phyloP scores from a whole-genome alignment of 2,888 invertebrate genomes.

The Tiphia femorata region DNA sequence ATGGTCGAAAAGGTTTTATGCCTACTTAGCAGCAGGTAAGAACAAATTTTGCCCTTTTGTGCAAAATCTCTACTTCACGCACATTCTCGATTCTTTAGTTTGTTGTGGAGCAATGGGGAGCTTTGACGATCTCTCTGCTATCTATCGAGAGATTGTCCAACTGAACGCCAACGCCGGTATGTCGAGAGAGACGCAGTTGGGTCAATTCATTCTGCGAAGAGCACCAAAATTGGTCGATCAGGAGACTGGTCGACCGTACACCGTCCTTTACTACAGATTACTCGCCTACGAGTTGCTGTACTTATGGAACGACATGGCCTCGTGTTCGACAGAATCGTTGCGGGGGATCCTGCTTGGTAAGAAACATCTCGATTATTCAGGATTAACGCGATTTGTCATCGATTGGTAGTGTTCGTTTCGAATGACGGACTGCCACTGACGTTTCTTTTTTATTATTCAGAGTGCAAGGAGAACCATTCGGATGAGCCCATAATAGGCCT shows the following conservation, averaged over 20 bases:
- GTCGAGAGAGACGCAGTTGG: conserved; percentile 59
- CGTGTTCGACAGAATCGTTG: conserved; percentile 69
- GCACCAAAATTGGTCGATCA: conserved; percentile 54
- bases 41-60: too few relatives aligned
- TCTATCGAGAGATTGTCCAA: conserved; percentile 65
- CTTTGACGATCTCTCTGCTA: conserved; percentile 60
- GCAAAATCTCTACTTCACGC: too few relatives aligned
- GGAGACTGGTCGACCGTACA: conserved; percentile 44
- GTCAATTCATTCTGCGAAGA: conserved; percentile 61
- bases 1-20: conserved; percentile 78
- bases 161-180: conserved; percentile 59
- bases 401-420: not conserved
- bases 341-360: conserved; percentile 68
- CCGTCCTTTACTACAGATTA: conserved; percentile 71
- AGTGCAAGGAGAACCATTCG: conserved; percentile 57
- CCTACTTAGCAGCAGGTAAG: conserved; percentile 73
- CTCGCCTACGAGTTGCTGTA: conserved; percentile 77
- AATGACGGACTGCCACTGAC: too few relatives aligned
- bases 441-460: too few relatives aligned
- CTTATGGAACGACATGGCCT: conserved; percentile 78
- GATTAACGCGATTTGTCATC: not conserved
- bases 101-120: conserved; percentile 70
- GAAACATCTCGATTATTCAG: too few relatives aligned
- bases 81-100: conserved; percentile 61
- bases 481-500: conserved; percentile 73